Conservation (phyloP, 2,113 vertebrate genomes). For the Zosterops pallidus region DNA sequence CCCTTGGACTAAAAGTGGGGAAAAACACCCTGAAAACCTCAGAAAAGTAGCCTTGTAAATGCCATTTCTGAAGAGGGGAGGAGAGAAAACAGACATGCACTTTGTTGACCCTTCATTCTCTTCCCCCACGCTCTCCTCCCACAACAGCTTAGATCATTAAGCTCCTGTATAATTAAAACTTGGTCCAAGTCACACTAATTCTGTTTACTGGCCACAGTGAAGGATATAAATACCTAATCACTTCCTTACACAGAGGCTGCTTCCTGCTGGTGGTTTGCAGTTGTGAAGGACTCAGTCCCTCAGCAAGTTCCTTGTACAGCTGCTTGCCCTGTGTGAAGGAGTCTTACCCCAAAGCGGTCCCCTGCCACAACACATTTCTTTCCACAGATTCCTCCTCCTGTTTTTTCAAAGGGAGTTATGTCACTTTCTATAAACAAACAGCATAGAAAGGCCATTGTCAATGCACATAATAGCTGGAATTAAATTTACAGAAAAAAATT, state of each 20-base stretch:
- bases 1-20: background rate
- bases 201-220: conserved; percentile 68
- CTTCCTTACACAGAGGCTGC: conserved; percentile 64
- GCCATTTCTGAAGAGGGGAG: background rate
- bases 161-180: conserved; percentile 75
- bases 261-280: conserved; percentile 73
- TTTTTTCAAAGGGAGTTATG: background rate
- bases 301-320: background rate
- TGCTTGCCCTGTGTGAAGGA: background rate
- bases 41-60: background rate
- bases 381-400: background rate
- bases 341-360: background rate
- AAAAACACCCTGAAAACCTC: background rate
- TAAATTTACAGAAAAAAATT: background rate
- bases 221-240: conserved; percentile 76
- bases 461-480: background rate
- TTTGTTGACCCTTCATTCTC: conserved; percentile 63
- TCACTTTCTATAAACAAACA: background rate
- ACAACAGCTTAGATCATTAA: conserved; percentile 77
- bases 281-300: background rate
- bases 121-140: conserved; percentile 67
- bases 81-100: conserved; percentile 44
- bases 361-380: background rate
- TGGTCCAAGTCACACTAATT: conserved; percentile 70
- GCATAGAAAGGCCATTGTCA: background rate